phyloP scores from a whole-genome alignment of 2,797 vertebrate genomes.

The Ciconia nigra region DNA sequence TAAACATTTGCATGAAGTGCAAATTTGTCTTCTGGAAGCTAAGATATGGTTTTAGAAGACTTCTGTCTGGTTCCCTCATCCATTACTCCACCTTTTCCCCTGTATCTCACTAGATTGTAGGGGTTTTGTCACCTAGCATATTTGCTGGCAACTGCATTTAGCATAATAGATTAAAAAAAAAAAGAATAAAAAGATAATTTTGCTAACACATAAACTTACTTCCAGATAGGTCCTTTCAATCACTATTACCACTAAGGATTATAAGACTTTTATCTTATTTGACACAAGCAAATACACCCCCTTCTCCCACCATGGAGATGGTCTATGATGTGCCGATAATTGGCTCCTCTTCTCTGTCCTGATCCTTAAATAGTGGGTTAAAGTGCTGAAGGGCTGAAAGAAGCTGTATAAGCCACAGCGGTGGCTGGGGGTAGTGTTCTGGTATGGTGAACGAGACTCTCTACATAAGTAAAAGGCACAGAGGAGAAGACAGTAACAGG shows the following conservation, averaged over 20 bases:
- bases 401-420: background rate
- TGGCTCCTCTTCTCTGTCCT: background rate
- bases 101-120: background rate
- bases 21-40: background rate
- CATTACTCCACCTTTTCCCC: background rate
- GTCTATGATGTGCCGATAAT: background rate
- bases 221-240: background rate
- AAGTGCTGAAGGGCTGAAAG: background rate
- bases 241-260: background rate
- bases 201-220: background rate
- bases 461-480: background rate
- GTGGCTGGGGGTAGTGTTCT: background rate
- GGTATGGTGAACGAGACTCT: background rate
- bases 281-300: background rate
- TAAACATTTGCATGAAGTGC: background rate
- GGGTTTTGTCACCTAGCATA: background rate
- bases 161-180: background rate
- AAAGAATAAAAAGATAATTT: background rate
- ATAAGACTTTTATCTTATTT: background rate
- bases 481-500: background rate
- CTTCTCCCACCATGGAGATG: background rate
- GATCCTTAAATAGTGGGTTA: background rate
- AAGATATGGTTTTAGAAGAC: background rate
- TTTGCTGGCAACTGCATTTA: background rate
- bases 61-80: background rate